These are phyloP conservation scores for Fabriciana adippe DNA, from an alignment of 2,888 invertebrate genomes.

Conservation along the genomic window DNA sequence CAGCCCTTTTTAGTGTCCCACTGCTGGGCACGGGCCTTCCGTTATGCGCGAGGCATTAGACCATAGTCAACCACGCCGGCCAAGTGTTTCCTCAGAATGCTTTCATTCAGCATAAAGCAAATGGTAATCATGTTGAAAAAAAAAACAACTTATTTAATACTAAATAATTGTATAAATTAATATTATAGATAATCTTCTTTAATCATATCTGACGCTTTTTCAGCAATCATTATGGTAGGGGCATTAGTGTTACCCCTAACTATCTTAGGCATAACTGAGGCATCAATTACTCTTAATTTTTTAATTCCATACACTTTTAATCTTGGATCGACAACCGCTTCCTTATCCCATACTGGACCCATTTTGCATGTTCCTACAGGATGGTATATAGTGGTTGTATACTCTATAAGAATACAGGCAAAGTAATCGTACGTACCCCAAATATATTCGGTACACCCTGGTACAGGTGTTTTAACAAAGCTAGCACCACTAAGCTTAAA, in stretches of 20 bases:
- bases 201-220: constrained; percentile 90
- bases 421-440: constrained; percentile 86
- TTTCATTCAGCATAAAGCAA: no score
- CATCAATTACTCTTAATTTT: constrained; percentile 85
- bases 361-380: constrained; percentile 88
- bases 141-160: no score
- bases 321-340: constrained; percentile 85
- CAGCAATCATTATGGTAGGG: constrained; percentile 92
- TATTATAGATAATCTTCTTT: constrained; percentile 78
- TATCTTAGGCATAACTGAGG: constrained; percentile 85
- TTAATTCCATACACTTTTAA: constrained; percentile 84
- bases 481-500: constrained; percentile 81
- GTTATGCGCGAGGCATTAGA: no score
- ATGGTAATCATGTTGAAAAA: no score
- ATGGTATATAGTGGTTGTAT: constrained; percentile 87
- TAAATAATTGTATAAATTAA: background rate
- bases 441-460: constrained; percentile 78
- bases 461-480: constrained; percentile 81
- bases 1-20: no score
- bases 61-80: no score
- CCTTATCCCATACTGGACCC: constrained; percentile 84
- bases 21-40: no score
- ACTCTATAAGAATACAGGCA: constrained; percentile 84
- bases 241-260: constrained; percentile 90
- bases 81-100: no score